Evolutionary conservation across 2,113 vertebrate species (phyloP).

Genomic region (Chaetorhynchus papuensis): DNA sequence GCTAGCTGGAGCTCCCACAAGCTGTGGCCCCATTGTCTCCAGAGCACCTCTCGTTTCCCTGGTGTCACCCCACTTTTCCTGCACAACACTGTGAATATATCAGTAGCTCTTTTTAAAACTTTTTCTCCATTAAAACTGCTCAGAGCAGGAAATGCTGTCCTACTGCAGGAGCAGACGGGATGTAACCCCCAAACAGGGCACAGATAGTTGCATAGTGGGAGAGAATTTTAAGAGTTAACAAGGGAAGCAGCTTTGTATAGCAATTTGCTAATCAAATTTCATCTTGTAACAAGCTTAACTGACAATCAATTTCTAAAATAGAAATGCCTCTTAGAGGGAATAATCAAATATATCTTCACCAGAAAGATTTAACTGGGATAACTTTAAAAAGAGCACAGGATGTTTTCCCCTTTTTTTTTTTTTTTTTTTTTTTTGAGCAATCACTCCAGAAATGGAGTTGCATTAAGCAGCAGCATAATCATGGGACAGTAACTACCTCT

Average conservation of each 20-base stretch:
- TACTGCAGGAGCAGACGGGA: background rate
- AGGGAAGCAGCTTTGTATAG: background rate
- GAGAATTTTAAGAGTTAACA: background rate
- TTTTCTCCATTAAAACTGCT: background rate
- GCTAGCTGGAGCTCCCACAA: conserved; percentile 14
- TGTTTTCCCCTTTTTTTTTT: background rate
- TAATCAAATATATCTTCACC: conserved; percentile 39
- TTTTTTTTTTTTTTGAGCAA: background rate
- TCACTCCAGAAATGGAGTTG: conserved; percentile 1
- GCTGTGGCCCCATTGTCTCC: background rate
- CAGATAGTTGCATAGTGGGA: background rate
- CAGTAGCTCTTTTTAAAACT: background rate
- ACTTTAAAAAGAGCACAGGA: conserved; percentile 32
- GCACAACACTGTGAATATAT: conserved; percentile 57
- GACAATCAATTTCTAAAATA: conserved; percentile 74
- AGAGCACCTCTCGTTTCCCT: background rate
- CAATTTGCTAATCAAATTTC: conserved; percentile 27
- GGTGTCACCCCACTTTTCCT: background rate
- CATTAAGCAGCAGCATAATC: background rate
- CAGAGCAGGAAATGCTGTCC: background rate
- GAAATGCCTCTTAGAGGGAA: conserved; percentile 39
- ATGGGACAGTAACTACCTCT: conserved; percentile 50
- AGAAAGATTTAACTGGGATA: conserved; percentile 16
- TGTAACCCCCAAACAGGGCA: background rate
- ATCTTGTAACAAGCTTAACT: conserved; percentile 26